phyloP scores from a whole-genome alignment of 1,140 invertebrate genomes.

The Drosophila yakuba region DNA sequence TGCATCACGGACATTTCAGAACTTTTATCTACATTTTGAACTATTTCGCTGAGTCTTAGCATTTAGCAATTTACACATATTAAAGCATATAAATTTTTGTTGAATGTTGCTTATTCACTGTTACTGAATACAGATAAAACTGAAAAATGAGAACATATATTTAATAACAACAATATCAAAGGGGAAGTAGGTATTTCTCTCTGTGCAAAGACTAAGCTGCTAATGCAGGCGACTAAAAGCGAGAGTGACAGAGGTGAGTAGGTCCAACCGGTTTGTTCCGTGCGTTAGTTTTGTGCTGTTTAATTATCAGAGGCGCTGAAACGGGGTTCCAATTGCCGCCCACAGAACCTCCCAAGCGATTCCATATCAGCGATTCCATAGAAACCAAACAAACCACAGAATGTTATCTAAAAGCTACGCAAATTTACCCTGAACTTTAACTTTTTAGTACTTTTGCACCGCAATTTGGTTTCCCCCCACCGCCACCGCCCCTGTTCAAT shows the following conservation, averaged over 20 bases:
- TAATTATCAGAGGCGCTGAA: neutral
- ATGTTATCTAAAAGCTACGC: neutral
- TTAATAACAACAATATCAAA: too few relatives aligned
- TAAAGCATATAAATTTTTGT: too few relatives aligned
- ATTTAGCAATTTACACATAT: too few relatives aligned
- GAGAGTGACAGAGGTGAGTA: constrained; percentile 6
- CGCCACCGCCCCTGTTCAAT: constrained; percentile 4
- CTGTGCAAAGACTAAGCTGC: neutral
- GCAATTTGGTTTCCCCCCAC: too few relatives aligned
- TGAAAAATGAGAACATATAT: too few relatives aligned
- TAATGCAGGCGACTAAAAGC: constrained; percentile 22
- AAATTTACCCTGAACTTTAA: neutral
- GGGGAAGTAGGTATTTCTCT: too few relatives aligned
- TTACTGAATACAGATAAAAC: too few relatives aligned
- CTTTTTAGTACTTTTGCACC: neutral
- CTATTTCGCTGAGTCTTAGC: too few relatives aligned
- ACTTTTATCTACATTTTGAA: too few relatives aligned
- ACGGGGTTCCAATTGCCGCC: neutral
- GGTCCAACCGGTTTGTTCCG: constrained; percentile 3
- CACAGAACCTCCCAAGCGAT: neutral
- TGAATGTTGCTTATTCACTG: too few relatives aligned
- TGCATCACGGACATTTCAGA: too few relatives aligned
- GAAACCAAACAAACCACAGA: neutral
- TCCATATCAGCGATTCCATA: neutral
- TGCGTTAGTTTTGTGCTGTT: neutral